A percentile compares a stretch with the other conserved stretches of the same genome.
These are phyloP conservation scores for Cosmia pyralina DNA, from an alignment of 2,888 invertebrate species.

Conservation along the genomic window DNA sequence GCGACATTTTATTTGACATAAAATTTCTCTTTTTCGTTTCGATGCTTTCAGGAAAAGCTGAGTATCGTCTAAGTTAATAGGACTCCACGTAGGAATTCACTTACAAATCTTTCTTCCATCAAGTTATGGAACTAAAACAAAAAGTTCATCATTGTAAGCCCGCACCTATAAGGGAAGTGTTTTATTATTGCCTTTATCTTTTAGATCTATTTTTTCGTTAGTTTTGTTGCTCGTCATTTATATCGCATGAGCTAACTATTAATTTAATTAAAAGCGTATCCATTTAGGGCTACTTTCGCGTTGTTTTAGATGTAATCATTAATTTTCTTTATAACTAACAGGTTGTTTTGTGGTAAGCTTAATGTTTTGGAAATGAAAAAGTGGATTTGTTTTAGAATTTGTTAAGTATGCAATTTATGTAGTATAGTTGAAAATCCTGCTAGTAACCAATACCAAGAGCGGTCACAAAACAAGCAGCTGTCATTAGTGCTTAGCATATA, in stretches of 20 bases:
- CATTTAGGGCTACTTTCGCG: constrained; percentile 75
- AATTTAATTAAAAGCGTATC: constrained; percentile 88
- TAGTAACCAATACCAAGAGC: too few species aligned
- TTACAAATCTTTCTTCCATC: neutral
- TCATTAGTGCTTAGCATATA: too few species aligned
- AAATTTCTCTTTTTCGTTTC: too few species aligned
- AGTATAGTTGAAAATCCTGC: too few species aligned
- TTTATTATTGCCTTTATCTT: constrained; percentile 89
- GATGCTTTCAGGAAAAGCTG: neutral
- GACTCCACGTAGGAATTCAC: too few species aligned
- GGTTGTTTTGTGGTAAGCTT: constrained; percentile 68
- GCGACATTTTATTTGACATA: too few species aligned
- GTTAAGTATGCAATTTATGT: neutral
- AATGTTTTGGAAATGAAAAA: constrained; percentile 67
- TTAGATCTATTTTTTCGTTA: constrained; percentile 82
- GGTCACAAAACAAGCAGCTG: too few species aligned
- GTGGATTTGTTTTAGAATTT: constrained; percentile 12
- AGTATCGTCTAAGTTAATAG: neutral
- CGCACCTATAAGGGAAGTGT: constrained; percentile 82
- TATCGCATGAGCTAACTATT: constrained; percentile 87
- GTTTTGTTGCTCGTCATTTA: constrained; percentile 87
- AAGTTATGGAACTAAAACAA: neutral
- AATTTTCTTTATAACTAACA: constrained; percentile 70
- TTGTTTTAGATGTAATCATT: constrained; percentile 82
- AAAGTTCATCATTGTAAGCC: constrained; percentile 58